These are phyloP conservation scores for Dromas ardeola DNA, from an alignment of 2,113 vertebrate genomes.

Conservation along the genomic window DNA sequence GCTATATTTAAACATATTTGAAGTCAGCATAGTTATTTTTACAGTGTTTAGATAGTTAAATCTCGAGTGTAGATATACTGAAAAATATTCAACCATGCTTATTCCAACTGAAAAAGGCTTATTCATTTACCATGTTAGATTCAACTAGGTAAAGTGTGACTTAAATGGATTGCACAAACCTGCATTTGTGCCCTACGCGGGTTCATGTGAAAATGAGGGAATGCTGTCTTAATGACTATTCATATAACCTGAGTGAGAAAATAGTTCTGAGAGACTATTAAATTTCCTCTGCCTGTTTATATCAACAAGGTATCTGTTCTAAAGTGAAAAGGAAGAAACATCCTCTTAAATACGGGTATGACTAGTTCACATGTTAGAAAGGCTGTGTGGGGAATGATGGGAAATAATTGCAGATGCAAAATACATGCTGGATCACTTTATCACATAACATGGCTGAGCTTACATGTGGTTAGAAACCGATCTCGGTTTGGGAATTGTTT, in stretches of 20 bases:
- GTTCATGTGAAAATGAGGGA: not conserved
- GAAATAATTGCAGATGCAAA: not conserved
- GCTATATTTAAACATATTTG: not conserved
- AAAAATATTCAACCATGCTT: not conserved
- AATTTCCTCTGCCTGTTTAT: not conserved
- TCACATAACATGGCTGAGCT: not conserved
- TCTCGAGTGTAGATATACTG: not conserved
- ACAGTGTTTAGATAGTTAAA: not conserved
- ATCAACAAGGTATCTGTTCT: not conserved
- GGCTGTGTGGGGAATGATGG: not conserved
- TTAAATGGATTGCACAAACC: not conserved
- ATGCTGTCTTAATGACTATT: not conserved
- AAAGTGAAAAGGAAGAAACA: not conserved
- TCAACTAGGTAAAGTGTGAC: not conserved
- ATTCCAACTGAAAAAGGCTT: not conserved
- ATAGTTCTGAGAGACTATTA: not conserved
- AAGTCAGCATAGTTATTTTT: not conserved
- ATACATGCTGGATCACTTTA: not conserved
- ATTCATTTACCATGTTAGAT: not conserved
- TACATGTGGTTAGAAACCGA: not conserved
- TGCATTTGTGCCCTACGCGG: not conserved
- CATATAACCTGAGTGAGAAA: not conserved
- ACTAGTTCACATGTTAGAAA: not conserved
- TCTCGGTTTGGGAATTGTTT: constrained; percentile 23
- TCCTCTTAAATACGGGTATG: not conserved